Conservation (phyloP, 2,888 invertebrate species). For the Zaprionus obscuricornis region DNA sequence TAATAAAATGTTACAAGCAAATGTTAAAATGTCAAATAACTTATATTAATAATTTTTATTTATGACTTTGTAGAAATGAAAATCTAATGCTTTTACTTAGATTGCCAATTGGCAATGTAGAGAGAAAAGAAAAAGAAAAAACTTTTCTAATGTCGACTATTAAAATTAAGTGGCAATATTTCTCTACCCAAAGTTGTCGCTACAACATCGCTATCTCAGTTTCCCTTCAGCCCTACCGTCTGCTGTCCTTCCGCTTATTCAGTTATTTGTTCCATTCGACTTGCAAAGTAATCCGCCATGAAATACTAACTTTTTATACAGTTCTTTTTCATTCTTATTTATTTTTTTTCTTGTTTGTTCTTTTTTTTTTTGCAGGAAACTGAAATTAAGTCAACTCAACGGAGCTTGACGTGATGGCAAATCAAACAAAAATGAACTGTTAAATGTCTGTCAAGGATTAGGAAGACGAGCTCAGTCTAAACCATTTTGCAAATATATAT, state of each 20-base stretch:
- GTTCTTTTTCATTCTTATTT: too few relatives aligned
- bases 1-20: too few relatives aligned
- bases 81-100: neutral
- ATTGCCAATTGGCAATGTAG: too few relatives aligned
- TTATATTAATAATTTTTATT: too few relatives aligned
- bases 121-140: slow-evolving; percentile 27
- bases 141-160: slow-evolving; percentile 27
- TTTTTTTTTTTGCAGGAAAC: slow-evolving; percentile 37
- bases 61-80: neutral
- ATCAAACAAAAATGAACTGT: slow-evolving; percentile 64
- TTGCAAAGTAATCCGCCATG: slow-evolving; percentile 31
- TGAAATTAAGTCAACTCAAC: slow-evolving; percentile 24
- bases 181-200: slow-evolving; percentile 15
- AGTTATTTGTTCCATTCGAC: slow-evolving; percentile 37
- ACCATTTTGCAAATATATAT: slow-evolving; percentile 37
- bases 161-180: slow-evolving; percentile 28
- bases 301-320: slow-evolving; percentile 40
- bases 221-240: too few relatives aligned
- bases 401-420: slow-evolving; percentile 23
- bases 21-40: too few relatives aligned
- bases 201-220: too few relatives aligned
- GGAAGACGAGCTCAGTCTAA: slow-evolving; percentile 12
- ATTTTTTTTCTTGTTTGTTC: slow-evolving; percentile 11
- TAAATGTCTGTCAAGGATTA: slow-evolving; percentile 60
- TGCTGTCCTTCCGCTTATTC: too few relatives aligned